These are phyloP conservation scores for Microplitis deprimator DNA, from an alignment of 2,888 invertebrate genomes.

Conservation along the genomic window DNA sequence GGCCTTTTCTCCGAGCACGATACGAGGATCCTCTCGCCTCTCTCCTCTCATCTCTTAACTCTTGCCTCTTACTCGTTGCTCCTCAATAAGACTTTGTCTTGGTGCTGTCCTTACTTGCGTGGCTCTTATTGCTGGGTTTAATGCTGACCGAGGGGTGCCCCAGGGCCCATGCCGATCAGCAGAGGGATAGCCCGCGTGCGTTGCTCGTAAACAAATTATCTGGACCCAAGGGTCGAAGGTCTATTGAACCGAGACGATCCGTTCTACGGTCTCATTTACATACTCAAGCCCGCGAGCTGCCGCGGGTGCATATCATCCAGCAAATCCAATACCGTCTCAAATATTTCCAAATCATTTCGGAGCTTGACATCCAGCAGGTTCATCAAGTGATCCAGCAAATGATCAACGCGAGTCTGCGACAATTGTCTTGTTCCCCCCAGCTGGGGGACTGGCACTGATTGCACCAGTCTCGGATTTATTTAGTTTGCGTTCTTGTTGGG, in stretches of 20 bases:
- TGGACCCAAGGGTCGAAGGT: constrained; percentile 71
- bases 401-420: too few relatives aligned
- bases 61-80: constrained; percentile 22
- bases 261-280: constrained; percentile 67
- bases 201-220: constrained; percentile 72
- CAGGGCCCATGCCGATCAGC: constrained; percentile 59
- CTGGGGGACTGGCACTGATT: too few relatives aligned
- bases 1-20: constrained; percentile 4
- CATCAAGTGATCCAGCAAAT: too few relatives aligned
- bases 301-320: constrained; percentile 50
- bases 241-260: constrained; percentile 70
- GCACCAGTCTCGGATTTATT: not conserved
- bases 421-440: too few relatives aligned
- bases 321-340: constrained; percentile 1
- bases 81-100: not conserved
- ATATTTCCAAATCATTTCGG: too few relatives aligned
- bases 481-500: constrained; percentile 43
- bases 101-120: not conserved
- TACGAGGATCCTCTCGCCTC: constrained; percentile 4
- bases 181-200: constrained; percentile 66
- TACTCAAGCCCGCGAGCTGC: constrained; percentile 66
- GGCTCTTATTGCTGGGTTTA: constrained; percentile 2
- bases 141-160: constrained; percentile 53
- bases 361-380: too few relatives aligned
- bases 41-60: constrained; percentile 18